Conservation (phyloP, 2,888 invertebrate species). For the Papilio demoleus region DNA sequence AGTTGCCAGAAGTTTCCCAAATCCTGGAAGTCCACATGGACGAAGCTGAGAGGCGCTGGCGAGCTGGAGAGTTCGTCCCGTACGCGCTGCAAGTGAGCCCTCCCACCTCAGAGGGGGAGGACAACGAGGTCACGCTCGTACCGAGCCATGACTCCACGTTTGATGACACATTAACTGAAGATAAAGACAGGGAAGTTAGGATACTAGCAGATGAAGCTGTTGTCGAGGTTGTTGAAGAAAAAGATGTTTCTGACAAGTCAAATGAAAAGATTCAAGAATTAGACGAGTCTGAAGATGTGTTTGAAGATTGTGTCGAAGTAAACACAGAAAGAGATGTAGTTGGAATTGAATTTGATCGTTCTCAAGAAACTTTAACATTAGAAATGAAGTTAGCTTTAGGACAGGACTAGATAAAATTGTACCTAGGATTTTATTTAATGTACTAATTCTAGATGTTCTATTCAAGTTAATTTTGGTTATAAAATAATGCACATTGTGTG, state of each 20-base stretch:
- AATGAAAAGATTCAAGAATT: slow-evolving; percentile 47
- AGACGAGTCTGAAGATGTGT: slow-evolving; percentile 69
- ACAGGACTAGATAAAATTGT: neutral
- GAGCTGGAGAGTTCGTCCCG: slow-evolving; percentile 57
- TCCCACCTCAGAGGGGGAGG: slow-evolving; percentile 55
- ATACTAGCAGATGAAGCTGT: neutral
- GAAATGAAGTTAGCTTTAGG: slow-evolving; percentile 73
- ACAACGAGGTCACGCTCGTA: slow-evolving; percentile 63
- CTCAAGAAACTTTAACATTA: slow-evolving; percentile 67
- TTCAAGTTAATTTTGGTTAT: too few relatives aligned
- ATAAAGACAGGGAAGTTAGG: slow-evolving; percentile 38
- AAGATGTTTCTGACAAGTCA: slow-evolving; percentile 27
- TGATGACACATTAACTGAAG: slow-evolving; percentile 70
- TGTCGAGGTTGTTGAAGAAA: slow-evolving; percentile 8
- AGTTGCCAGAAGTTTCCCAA: slow-evolving; percentile 75
- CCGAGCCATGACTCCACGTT: slow-evolving; percentile 60
- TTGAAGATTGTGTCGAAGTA: slow-evolving; percentile 69
- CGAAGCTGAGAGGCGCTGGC: slow-evolving; percentile 65
- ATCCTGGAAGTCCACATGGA: slow-evolving; percentile 71
- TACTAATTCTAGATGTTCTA: too few relatives aligned
- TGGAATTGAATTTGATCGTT: slow-evolving; percentile 52
- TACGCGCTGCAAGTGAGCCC: slow-evolving; percentile 51
- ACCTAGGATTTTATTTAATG: neutral
- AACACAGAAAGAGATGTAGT: slow-evolving; percentile 29
- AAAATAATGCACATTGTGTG: too few relatives aligned